Base-by-base conservation (phyloP, 2,888 invertebrate species). In the Monoplex corrugatus region DNA sequence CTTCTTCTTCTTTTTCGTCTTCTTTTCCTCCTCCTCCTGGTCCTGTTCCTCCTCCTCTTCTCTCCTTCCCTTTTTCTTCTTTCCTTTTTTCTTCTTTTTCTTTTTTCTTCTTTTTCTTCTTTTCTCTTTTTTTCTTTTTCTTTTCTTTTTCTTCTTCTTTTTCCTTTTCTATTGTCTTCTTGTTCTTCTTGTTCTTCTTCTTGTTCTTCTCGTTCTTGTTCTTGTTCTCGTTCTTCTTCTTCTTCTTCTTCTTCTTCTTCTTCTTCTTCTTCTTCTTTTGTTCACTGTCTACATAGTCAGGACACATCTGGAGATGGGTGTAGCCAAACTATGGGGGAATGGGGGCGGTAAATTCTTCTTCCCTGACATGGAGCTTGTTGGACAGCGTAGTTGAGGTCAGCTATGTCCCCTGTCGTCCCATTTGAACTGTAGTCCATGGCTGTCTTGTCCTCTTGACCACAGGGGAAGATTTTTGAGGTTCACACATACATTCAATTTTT, bases 241-340 rank as follows among this genome's bases (percentile, higher is more conserved):
- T 75, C 75, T 75, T 35, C 75, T 75, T 35, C 75, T 75, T 75
- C 75, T 75, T 35, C 75, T 75, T 35, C 75, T 75, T 35, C 75
- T 75, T 35, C 75, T 75, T 35, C 75, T 75, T 75, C n/a, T 75
- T 35, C n/a, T 75, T 35, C 75, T 75, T 35, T n/a, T 75, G n/a
- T n/a, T n/a, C n/a, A n/a, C n/a, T n/a, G n/a, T n/a, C n/a, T n/a
- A n/a, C n/a, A n/a, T n/a, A n/a, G n/a, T n/a, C n/a, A n/a, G n/a
- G n/a, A n/a, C n/a, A n/a, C n/a, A n/a, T n/a, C n/a, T n/a, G n/a
- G n/a, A n/a, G n/a, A n/a, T n/a, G n/a, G n/a, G n/a, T n/a, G n/a
- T n/a, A n/a, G n/a, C n/a, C n/a, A n/a, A n/a, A n/a, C n/a, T n/a
- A n/a, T n/a, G n/a, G n/a, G n/a, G n/a, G n/a, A n/a, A n/a, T n/a